Evolutionary conservation across 2,113 vertebrate species (phyloP), one percentile per base, ranked within the genome.

Genomic region (Salvelinus alpinus): DNA sequence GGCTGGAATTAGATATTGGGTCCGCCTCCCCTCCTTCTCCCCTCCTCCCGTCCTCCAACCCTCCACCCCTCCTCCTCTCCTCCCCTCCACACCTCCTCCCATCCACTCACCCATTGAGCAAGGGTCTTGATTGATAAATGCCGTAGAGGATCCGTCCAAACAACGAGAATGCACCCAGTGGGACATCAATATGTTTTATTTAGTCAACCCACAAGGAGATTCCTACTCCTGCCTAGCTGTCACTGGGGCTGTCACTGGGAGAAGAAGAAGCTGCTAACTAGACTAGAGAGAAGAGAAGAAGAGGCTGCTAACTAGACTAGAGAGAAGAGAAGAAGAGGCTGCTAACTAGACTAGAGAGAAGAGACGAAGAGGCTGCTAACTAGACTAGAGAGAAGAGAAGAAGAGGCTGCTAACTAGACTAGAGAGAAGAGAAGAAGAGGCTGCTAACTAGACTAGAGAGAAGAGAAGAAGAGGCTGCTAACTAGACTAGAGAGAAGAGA

Each of bases 101-200:
- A 34, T 34, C 31, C 31, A 34, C 31, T 34, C 31, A 34, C 31
- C 31, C 82, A 88, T 93, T 93, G 92, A 94, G 94, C 84, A 88
- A 8, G 88, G 85, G 34, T 38, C 87, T 88, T 95, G 96, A 98
- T 96, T 98, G 95, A 98, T 97, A 96, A 97, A 96, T 95, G 95
- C 94, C 94, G 89, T 93, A 88, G 93, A 95, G 90, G 94, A 96
- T 96, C 34, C 7, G 95, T 98, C 95, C 96, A 95, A 96, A 95
- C 95, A 95, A 94, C 94, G 89, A 92, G 94, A 92, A 93, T 94
- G 93, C 92, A 91, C 95, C 93, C 95, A 95, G 95, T 94, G 94
- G 95, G 95, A 95, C 85, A 91, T 96, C 95, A 95, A 95, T 96
- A 95, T 95, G 94, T 92, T 95, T 94, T 93, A 93, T 95, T 96